Conservation (phyloP, 2,888 invertebrate genomes). For the Caenorhabditis imperialis region DNA sequence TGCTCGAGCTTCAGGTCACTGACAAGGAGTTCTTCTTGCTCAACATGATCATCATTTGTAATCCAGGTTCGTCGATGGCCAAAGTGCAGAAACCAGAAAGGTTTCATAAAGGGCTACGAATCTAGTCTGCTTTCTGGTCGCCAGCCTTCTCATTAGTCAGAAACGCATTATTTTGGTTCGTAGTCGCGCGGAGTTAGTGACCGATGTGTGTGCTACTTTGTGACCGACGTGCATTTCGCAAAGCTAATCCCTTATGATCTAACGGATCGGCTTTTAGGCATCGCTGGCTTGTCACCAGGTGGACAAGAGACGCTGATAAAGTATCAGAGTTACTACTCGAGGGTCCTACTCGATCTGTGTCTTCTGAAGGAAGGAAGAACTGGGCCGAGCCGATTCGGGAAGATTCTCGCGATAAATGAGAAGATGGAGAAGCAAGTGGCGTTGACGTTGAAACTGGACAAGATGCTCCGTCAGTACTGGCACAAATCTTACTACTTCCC, state of each 20-base stretch:
- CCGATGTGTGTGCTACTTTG: too few species aligned
- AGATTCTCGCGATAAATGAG: conserved; percentile 14
- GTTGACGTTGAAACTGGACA: conserved; percentile 3
- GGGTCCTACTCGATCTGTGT: conserved; percentile 15
- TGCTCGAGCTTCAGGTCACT: conserved; percentile 4
- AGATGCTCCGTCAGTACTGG: conserved; percentile 4
- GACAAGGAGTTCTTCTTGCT: conserved; percentile 13
- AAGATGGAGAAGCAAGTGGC: conserved; percentile 2
- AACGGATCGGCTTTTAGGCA: conserved; percentile 30
- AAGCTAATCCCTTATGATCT: too few species aligned
- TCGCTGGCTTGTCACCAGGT: conserved; percentile 9
- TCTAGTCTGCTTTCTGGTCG: too few species aligned
- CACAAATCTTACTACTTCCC: conserved; percentile 11
- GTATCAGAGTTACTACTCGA: conserved; percentile 5
- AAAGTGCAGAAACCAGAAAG: too few species aligned
- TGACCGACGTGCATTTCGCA: too few species aligned
- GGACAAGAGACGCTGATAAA: conserved; percentile 7
- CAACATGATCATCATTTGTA: conserved; percentile 20
- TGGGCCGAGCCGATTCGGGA: conserved; percentile 8
- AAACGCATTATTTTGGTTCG: too few species aligned
- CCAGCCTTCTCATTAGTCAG: too few species aligned
- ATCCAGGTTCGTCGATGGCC: conserved; percentile 27
- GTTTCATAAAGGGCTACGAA: too few species aligned
- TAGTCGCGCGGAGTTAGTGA: too few species aligned
- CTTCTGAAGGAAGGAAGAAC: neutral